A percentile compares a stretch with the other conserved stretches of the same genome.
phyloP scores from a whole-genome alignment of 2,797 vertebrate species.

The Spea hammondii region DNA sequence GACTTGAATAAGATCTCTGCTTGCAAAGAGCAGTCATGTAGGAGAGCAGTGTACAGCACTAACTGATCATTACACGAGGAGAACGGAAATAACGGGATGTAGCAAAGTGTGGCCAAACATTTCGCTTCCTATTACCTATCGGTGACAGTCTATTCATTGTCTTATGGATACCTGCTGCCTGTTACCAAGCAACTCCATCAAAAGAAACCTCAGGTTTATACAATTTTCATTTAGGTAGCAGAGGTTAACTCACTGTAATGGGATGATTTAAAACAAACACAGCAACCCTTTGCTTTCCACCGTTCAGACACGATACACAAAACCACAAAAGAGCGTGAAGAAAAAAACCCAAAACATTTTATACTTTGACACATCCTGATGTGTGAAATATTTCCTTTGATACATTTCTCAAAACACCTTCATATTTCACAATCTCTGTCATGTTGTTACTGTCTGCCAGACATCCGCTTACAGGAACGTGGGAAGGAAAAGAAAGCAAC shows the following conservation, averaged over 20 bases:
- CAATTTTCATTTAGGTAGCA: conserved; percentile 73
- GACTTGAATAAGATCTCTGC: background rate
- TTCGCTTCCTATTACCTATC: conserved; percentile 60
- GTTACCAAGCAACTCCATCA: conserved; percentile 70
- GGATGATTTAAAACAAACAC: conserved; percentile 72
- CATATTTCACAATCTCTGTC: conserved; percentile 47
- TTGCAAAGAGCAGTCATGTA: conserved; percentile 30
- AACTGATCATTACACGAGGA: conserved; percentile 54
- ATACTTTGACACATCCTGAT: conserved; percentile 39
- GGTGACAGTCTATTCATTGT: conserved; percentile 62
- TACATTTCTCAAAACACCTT: conserved; percentile 51
- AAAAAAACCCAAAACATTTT: conserved; percentile 18
- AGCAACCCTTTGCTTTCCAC: conserved; percentile 60
- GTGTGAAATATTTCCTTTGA: conserved; percentile 49
- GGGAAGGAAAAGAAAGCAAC: conserved; percentile 28
- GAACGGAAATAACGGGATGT: conserved; percentile 24
- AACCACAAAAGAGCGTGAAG: conserved; percentile 23
- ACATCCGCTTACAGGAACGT: conserved; percentile 42
- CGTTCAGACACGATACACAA: conserved; percentile 44
- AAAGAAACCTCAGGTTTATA: conserved; percentile 71
- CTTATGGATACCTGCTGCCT: conserved; percentile 64
- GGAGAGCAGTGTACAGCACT: conserved; percentile 35
- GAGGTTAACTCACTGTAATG: conserved; percentile 73
- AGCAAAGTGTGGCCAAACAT: conserved; percentile 49
- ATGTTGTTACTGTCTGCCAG: conserved; percentile 39